Base-by-base conservation (phyloP, 2,113 vertebrate species). In the Rhynchomys soricoides region DNA sequence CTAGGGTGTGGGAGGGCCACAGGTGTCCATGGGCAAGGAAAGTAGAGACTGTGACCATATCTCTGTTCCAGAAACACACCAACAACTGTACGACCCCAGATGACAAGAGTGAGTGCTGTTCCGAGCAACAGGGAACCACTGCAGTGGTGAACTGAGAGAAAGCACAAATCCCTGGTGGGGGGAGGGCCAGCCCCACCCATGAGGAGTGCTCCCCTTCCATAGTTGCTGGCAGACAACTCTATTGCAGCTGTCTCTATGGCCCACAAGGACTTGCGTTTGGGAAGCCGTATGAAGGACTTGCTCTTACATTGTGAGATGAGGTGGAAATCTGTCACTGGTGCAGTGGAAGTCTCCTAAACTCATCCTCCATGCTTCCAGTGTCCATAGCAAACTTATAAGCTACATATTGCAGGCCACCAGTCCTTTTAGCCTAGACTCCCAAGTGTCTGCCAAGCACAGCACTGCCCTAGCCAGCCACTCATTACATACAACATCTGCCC, bases 401-500 rank as follows among this genome's bases (percentile, higher is more conserved):
- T 59, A 5, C 40, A 26, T 45, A 19, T 45, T 79, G 2, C 34
- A 82, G 10, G 45, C 15, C 15, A 86, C 50, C 31, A 10, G 11
- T 81, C 2, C 48, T n/a, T 74, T 55, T 43, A 77, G 4, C 48
- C 15, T 45, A 22, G 40, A 9, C 82, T 12, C 22, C 34, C 55
- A n/a, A 77, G 9, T n/a, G 81, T 43, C 62, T 50, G 22, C n/a
- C 83, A 29, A 57, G 22, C 37, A 83, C 37, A 93, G 5, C 55
- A 59, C 13, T 12, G 5, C 4, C 2, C 13, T 8, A 8, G 52
- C 9, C 11, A 8, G 52, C 9, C 31, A 16, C 26, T 37, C 1
- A 37, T 11, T 70, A 34, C 22, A 57, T 7, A 55, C 91, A 3
- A 55, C 17, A 6, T 21, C 34, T 89, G 7, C 24, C 40, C 66